Conservation (phyloP, 2,888 invertebrate genomes). For the Teleogryllus oceanicus region DNA sequence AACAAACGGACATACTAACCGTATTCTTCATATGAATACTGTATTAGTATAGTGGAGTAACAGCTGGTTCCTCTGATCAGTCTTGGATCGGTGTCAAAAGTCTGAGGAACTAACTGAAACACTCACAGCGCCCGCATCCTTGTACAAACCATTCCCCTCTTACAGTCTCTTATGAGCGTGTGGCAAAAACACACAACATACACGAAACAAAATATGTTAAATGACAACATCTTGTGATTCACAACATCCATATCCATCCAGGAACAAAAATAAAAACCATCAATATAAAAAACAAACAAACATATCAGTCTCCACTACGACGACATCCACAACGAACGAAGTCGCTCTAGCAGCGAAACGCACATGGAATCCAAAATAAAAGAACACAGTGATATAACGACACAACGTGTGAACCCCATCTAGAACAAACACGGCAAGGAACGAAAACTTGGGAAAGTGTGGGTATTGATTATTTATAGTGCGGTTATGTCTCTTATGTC, state of each 20-base stretch:
- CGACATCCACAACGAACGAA: constrained; percentile 9
- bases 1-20: too few relatives aligned
- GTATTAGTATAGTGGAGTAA: neutral
- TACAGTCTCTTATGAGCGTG: neutral
- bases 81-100: neutral
- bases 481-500: neutral
- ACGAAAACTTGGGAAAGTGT: neutral
- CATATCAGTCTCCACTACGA: constrained; percentile 9
- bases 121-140: neutral
- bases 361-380: neutral
- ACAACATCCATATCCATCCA: constrained; percentile 11
- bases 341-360: constrained; percentile 9
- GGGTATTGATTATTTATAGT: neutral
- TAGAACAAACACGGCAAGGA: neutral
- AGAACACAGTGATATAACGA: constrained; percentile 6
- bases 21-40: too few relatives aligned
- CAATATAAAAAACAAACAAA: neutral
- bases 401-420: constrained; percentile 12
- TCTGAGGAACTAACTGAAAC: constrained; percentile 6
- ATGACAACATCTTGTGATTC: constrained; percentile 10
- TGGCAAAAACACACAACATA: neutral
- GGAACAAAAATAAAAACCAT: neutral
- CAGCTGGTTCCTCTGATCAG: neutral
- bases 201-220: constrained; percentile 1
- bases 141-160: neutral